These are phyloP conservation scores for Ctenochaetus hawaiiensis DNA, from an alignment of 2,797 vertebrate genomes.

Conservation along the genomic window DNA sequence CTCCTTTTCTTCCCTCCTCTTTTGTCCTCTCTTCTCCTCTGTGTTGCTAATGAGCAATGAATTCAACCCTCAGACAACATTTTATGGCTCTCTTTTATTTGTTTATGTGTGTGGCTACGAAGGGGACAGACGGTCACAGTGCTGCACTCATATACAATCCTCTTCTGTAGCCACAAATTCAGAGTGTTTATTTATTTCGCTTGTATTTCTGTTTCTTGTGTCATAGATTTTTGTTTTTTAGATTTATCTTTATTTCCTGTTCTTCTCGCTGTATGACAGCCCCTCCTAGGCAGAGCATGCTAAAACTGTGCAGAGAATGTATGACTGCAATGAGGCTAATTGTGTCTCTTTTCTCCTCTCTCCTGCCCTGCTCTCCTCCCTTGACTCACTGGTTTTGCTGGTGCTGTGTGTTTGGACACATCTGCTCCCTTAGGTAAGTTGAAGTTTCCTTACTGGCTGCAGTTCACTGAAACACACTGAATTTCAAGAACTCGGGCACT, in stretches of 20 bases:
- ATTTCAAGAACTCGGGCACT: conserved; percentile 23
- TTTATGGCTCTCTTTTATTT: conserved; percentile 56
- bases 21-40: neutral
- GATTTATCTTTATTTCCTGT: conserved; percentile 20
- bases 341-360: conserved; percentile 43
- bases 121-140: conserved; percentile 22
- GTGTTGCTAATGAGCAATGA: conserved; percentile 43
- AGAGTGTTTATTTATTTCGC: conserved; percentile 35
- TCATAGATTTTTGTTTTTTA: conserved; percentile 31
- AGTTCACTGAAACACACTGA: neutral
- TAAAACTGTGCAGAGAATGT: conserved; percentile 47
- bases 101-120: conserved; percentile 47
- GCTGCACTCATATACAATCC: conserved; percentile 47
- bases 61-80: conserved; percentile 48
- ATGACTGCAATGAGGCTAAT: conserved; percentile 57
- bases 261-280: conserved; percentile 9
- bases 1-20: neutral
- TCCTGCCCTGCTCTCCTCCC: conserved; percentile 12
- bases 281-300: conserved; percentile 34
- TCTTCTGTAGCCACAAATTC: conserved; percentile 36
- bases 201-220: conserved; percentile 37
- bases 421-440: conserved; percentile 72
- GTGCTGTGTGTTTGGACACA: conserved; percentile 48
- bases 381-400: conserved; percentile 35
- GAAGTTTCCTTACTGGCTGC: conserved; percentile 31